A percentile compares a stretch with the other conserved stretches of the same genome.
Conservation (phyloP, 23 tunicate species). For the Aplidium turbinatum region DNA sequence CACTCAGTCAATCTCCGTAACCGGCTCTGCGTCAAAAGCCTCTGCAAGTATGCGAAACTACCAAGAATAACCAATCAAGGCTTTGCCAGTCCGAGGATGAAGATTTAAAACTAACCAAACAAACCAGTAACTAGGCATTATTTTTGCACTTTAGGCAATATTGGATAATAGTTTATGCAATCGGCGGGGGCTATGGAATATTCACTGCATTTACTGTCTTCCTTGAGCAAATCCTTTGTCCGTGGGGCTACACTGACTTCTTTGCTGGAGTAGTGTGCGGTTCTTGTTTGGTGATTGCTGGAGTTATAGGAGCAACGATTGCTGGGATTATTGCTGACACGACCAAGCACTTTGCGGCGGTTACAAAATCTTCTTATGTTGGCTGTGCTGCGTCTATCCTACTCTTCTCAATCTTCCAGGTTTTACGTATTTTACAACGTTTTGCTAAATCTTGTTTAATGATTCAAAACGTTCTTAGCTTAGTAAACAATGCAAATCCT, state of each 20-base stretch:
- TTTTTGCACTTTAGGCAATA: slow-evolving; percentile 53
- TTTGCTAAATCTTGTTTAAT: too few relatives aligned
- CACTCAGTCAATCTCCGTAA: too few relatives aligned
- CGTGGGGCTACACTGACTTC: slow-evolving; percentile 68
- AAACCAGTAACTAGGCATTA: too few relatives aligned
- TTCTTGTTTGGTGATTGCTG: slow-evolving; percentile 42
- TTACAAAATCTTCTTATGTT: slow-evolving; percentile 18
- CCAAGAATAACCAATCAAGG: too few relatives aligned
- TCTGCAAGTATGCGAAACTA: too few relatives aligned
- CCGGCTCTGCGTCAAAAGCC: too few relatives aligned
- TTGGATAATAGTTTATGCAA: slow-evolving; percentile 42
- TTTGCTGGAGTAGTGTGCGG: slow-evolving; percentile 67
- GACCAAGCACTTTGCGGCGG: slow-evolving; percentile 24
- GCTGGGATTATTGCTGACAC: slow-evolving; percentile 44
- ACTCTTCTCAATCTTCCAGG: too few relatives aligned
- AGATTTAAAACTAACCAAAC: too few relatives aligned
- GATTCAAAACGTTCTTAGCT: too few relatives aligned
- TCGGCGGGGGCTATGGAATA: slow-evolving; percentile 64
- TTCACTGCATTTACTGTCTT: slow-evolving; percentile 57
- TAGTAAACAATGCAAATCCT: too few relatives aligned
- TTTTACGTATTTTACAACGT: too few relatives aligned
- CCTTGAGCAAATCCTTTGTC: slow-evolving; percentile 72
- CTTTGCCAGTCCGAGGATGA: too few relatives aligned
- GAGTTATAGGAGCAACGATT: slow-evolving; percentile 54
- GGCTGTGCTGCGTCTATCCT: slow-evolving; percentile 3